Evolutionary conservation across 1,140 invertebrate species (phyloP).

Genomic region (Scaptomyza pallida): DNA sequence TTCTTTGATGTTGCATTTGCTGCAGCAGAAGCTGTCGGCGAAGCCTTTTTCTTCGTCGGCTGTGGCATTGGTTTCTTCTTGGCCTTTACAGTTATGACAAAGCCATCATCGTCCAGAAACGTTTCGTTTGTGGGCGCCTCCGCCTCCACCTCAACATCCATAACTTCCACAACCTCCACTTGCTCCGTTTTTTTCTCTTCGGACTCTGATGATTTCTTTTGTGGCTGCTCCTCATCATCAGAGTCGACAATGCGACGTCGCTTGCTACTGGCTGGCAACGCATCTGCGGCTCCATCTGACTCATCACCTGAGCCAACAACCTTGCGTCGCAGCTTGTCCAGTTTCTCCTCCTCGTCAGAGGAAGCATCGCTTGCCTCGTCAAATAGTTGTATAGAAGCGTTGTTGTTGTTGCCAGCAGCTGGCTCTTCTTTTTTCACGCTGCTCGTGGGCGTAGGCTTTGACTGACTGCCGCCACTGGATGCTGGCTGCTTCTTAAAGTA

Average conservation of each 20-base stretch:
- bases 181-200: constrained; percentile 24
- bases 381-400: constrained; percentile 72
- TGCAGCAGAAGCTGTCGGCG: constrained; percentile 27
- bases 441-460: constrained; percentile 33
- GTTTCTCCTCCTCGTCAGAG: constrained; percentile 77
- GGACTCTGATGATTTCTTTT: constrained; percentile 55
- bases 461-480: constrained; percentile 3
- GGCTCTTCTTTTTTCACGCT: constrained; percentile 38
- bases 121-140: constrained; percentile 62
- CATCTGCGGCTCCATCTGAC: constrained; percentile 34
- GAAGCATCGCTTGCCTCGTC: constrained; percentile 54
- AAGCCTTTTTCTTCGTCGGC: constrained; percentile 39
- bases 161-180: constrained; percentile 28
- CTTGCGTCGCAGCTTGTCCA: constrained; percentile 69
- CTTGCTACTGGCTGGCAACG: constrained; percentile 45
- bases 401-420: constrained; percentile 48
- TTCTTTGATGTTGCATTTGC: constrained; percentile 40
- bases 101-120: constrained; percentile 78
- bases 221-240: constrained; percentile 70
- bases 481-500: constrained; percentile 71
- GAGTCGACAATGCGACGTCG: constrained; percentile 75
- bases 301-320: constrained; percentile 64
- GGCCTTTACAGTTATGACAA: constrained; percentile 74
- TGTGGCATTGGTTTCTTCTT: constrained; percentile 40
- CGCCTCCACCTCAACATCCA: constrained; percentile 32